Conservation (phyloP, 2,113 vertebrate genomes). For the Trogon melanurus region DNA sequence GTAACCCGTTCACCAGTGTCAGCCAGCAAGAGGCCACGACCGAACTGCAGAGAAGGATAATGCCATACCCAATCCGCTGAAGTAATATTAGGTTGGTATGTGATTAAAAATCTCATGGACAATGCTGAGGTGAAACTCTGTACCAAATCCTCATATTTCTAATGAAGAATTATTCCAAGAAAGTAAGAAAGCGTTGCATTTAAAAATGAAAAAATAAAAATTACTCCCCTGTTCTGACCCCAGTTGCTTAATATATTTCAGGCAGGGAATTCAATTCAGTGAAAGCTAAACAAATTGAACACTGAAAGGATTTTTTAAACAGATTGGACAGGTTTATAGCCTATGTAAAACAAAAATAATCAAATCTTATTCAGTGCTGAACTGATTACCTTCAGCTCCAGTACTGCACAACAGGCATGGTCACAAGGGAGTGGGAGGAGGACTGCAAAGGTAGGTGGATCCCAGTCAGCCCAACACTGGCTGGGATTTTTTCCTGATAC, state of each 20-base stretch:
- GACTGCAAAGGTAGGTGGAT: neutral
- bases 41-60: neutral
- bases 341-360: slow-evolving; percentile 57
- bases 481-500: neutral
- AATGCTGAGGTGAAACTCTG: neutral
- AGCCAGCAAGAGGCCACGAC: neutral
- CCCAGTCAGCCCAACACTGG: neutral
- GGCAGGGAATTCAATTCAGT: neutral
- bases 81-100: neutral
- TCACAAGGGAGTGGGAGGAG: neutral
- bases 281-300: slow-evolving; percentile 25
- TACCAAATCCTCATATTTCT: neutral
- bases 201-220: neutral
- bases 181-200: neutral
- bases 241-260: neutral
- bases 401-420: neutral
- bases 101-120: neutral
- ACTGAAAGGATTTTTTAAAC: slow-evolving; percentile 42
- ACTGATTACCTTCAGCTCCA: slow-evolving; percentile 38
- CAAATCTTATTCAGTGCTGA: slow-evolving; percentile 39
- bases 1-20: neutral
- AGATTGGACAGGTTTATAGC: slow-evolving; percentile 24
- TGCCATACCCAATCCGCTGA: neutral
- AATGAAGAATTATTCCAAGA: neutral
- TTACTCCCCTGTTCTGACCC: neutral